These are phyloP conservation scores for Aphis craccivora DNA, from an alignment of 1,140 invertebrate genomes.

Conservation along the genomic window DNA sequence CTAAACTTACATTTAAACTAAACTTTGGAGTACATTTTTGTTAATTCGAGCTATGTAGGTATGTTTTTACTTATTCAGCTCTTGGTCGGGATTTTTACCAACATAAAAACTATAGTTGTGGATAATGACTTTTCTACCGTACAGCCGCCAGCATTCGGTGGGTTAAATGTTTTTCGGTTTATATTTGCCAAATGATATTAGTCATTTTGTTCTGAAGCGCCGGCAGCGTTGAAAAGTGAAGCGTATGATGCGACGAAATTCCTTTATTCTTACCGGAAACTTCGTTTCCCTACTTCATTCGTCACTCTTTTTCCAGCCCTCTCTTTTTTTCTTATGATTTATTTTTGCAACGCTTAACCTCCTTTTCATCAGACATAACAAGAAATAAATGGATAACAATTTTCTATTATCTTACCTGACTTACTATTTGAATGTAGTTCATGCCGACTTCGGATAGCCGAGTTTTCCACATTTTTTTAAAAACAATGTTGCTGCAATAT, in stretches of 20 bases:
- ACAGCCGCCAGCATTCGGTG: background rate
- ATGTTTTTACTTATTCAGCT: background rate
- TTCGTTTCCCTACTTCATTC: background rate
- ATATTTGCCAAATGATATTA: slow-evolving; percentile 49
- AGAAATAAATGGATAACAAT: background rate
- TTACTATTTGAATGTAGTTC: background rate
- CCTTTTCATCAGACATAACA: background rate
- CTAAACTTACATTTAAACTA: background rate
- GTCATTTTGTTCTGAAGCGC: slow-evolving; percentile 22
- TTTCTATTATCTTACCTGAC: background rate
- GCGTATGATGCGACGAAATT: slow-evolving; percentile 14
- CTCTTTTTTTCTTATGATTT: background rate
- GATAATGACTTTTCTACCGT: slow-evolving; percentile 48
- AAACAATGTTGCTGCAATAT: background rate
- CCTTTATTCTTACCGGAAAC: slow-evolving; percentile 29
- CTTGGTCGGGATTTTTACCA: background rate
- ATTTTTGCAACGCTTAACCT: background rate
- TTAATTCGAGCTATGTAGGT: background rate
- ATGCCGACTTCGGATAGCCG: background rate
- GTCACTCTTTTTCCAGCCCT: background rate
- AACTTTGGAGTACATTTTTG: background rate
- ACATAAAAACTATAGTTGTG: background rate
- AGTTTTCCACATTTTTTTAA: background rate
- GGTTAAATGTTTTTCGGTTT: slow-evolving; percentile 42
- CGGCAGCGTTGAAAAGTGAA: background rate